Conservation (phyloP, 2,797 vertebrate genomes). For the Phyllotis vaccarum region DNA sequence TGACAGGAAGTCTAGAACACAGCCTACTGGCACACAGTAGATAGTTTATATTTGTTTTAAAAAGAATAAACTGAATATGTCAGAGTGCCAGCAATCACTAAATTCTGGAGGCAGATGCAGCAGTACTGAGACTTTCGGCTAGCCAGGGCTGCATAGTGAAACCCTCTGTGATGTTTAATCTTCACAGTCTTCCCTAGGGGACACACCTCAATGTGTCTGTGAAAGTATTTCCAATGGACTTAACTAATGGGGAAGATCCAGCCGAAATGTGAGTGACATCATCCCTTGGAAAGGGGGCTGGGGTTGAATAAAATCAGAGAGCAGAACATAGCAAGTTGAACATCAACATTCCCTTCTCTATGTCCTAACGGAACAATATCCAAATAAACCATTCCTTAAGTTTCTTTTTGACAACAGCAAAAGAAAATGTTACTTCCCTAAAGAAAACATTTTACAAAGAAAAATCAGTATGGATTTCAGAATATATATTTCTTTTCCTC, state of each 20-base stretch:
- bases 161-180: neutral
- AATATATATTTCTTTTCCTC: constrained; percentile 8
- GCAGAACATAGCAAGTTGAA: neutral
- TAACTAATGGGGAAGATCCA: neutral
- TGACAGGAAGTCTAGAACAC: constrained; percentile 13
- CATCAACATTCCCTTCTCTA: neutral
- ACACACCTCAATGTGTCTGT: neutral
- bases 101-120: neutral
- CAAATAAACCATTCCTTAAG: neutral
- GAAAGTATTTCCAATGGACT: neutral
- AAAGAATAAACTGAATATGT: neutral
- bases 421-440: neutral
- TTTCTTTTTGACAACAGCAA: neutral
- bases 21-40: neutral
- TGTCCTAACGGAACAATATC: neutral
- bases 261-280: neutral
- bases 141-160: neutral
- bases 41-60: constrained; percentile 14
- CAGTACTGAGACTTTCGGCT: neutral
- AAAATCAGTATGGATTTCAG: constrained; percentile 56
- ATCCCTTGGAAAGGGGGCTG: neutral
- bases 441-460: neutral
- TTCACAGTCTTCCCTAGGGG: neutral
- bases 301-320: neutral
- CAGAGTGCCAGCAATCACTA: neutral